These are phyloP conservation scores for Panagrolaimus sp. DNA, from an alignment of 1,140 invertebrate species.

Conservation along the genomic window DNA sequence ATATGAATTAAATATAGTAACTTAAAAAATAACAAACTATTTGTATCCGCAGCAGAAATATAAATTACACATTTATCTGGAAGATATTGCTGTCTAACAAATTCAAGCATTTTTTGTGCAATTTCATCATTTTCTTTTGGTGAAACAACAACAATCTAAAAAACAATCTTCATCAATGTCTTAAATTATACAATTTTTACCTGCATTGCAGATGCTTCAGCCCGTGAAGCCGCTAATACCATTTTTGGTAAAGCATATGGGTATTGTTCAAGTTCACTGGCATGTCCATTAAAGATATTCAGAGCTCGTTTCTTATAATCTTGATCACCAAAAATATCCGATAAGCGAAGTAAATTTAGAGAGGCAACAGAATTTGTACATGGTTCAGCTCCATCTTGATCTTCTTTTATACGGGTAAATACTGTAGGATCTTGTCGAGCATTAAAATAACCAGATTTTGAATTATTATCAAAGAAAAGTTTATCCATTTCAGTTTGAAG, in stretches of 20 bases:
- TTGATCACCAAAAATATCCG: conserved; percentile 67
- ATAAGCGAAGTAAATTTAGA: conserved; percentile 73
- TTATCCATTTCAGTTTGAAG: conserved; percentile 66
- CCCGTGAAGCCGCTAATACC: conserved; percentile 15
- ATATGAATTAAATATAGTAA: too few relatives aligned
- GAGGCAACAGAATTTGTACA: conserved; percentile 80
- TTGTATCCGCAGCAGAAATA: too few relatives aligned
- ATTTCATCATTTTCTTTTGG: too few relatives aligned
- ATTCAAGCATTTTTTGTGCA: too few relatives aligned
- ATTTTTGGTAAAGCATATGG: conserved; percentile 37
- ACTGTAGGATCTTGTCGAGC: conserved; percentile 81
- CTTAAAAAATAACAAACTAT: too few relatives aligned
- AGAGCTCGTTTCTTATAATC: conserved; percentile 29
- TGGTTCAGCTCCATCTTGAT: conserved; percentile 86
- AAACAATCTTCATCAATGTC: too few relatives aligned
- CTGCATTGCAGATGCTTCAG: too few relatives aligned
- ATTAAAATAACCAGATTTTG: conserved; percentile 34
- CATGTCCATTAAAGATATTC: conserved; percentile 34
- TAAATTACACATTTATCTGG: too few relatives aligned
- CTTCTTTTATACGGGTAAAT: conserved; percentile 64
- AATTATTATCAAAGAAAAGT: too few relatives aligned
- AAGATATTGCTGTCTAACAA: too few relatives aligned
- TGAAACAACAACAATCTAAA: too few relatives aligned
- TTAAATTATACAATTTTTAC: too few relatives aligned
- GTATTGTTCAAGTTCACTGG: conserved; percentile 30